A percentile compares a stretch with the other conserved stretches of the same genome.
These are phyloP conservation scores for Pandemis cinnamomeana DNA, from an alignment of 2,888 invertebrate species.

Conservation along the genomic window DNA sequence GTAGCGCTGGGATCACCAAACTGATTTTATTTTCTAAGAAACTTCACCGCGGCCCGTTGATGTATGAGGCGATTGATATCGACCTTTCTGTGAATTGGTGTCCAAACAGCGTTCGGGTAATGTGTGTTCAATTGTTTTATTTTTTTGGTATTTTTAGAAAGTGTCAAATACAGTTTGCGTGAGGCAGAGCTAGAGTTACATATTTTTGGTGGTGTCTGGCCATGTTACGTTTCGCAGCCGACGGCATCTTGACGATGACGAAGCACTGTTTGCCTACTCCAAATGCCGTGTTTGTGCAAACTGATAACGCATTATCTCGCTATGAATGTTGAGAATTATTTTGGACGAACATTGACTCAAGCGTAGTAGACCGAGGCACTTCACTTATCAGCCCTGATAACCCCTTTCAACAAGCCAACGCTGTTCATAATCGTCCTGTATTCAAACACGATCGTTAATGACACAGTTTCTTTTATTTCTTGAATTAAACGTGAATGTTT, in stretches of 20 bases:
- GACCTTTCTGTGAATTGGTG: slow-evolving; percentile 45
- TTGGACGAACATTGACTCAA: slow-evolving; percentile 74
- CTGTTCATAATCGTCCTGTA: slow-evolving; percentile 19
- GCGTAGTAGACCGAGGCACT: slow-evolving; percentile 57
- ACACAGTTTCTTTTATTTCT: slow-evolving; percentile 35
- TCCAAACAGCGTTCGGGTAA: slow-evolving; percentile 24
- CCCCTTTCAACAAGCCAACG: slow-evolving; percentile 57
- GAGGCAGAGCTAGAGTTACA: slow-evolving; percentile 7
- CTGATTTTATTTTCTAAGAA: slow-evolving; percentile 76
- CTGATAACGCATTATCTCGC: slow-evolving; percentile 64
- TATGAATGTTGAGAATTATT: slow-evolving; percentile 76
- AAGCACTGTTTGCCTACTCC: slow-evolving; percentile 77
- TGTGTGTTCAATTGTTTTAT: slow-evolving; percentile 33
- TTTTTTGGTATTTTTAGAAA: slow-evolving; percentile 9
- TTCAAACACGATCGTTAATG: slow-evolving; percentile 38
- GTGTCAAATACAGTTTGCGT: slow-evolving; percentile 19
- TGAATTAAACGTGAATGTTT: slow-evolving; percentile 32
- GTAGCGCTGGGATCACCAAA: slow-evolving; percentile 71
- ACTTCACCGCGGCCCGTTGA: slow-evolving; percentile 57
- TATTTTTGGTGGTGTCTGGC: slow-evolving; percentile 1
- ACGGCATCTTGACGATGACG: slow-evolving; percentile 71
- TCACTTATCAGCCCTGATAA: slow-evolving; percentile 65
- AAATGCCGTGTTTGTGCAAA: slow-evolving; percentile 74
- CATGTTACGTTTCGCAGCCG: slow-evolving; percentile 42
- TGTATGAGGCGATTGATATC: slow-evolving; percentile 47